Percentiles rank a stretch among this genome's conserved stretches.
phyloP scores from a whole-genome alignment of 2,113 vertebrate genomes.

The Passer domesticus region DNA sequence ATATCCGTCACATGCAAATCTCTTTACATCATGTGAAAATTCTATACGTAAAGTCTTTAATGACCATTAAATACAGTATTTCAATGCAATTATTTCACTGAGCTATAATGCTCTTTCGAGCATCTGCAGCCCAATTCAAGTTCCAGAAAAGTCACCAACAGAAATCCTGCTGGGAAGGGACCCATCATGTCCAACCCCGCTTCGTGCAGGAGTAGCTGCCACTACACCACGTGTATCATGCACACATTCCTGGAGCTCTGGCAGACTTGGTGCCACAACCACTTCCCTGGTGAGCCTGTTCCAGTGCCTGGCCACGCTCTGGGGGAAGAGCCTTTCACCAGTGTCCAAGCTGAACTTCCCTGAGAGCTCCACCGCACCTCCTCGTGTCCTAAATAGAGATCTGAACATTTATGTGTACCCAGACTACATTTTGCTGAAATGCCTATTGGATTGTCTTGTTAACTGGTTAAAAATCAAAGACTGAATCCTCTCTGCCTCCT shows the following conservation, averaged over 20 bases:
- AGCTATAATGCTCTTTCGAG: neutral
- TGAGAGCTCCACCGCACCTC: neutral
- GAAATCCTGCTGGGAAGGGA: neutral
- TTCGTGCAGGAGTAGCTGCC: neutral
- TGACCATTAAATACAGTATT: neutral
- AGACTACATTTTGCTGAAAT: accelerated
- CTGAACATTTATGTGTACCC: neutral
- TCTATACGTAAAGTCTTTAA: neutral
- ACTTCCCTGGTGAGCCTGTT: neutral
- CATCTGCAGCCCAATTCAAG: neutral
- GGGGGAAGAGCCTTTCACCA: neutral
- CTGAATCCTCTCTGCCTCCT: neutral
- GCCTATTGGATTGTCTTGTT: neutral
- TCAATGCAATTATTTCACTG: neutral
- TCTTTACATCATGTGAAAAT: neutral
- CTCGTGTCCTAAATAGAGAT: neutral
- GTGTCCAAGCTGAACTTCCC: neutral
- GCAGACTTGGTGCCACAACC: neutral
- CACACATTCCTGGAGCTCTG: neutral
- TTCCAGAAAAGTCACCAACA: neutral
- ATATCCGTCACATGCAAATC: neutral
- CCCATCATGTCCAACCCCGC: neutral
- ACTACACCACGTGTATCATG: accelerated
- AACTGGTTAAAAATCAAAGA: neutral
- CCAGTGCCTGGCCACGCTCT: neutral